Base-by-base conservation (phyloP, 2,797 vertebrate species). In the Yasuhikotakia modesta region DNA sequence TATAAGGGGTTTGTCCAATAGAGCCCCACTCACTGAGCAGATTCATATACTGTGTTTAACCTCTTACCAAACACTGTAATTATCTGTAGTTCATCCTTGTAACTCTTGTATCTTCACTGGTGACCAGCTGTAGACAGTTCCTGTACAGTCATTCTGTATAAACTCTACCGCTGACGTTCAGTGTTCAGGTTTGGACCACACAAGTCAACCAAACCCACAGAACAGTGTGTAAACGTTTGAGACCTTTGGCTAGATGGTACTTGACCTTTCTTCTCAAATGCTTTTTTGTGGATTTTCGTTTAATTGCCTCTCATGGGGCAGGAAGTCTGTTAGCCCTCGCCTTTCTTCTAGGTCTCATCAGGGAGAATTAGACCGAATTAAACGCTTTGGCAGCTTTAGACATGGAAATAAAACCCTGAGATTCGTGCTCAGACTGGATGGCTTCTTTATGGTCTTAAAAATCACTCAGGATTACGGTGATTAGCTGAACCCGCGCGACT, bases 301-400 rank as follows among this genome's bases (percentile, higher is more conserved):
- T 79, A 73, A 82, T 82, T 79, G 24, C 68, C 68, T 79, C 81
- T 82, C 71, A 2, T 72, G 63, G 22, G 78, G 32, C 43, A 58
- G 3, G 52, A 70, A 1, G 30, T 53, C 66, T 50, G 58, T 22
- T n/a, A 53, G 66, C 19, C 50, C n/a, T 27, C 30, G 71, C 57
- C 58, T 57, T 53, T 43, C 74, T 67, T 46, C 57, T 19, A 52
- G 14, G 57, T 66, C 72, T 79, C 69, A 71, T 79, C 69, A 77
- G 63, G 64, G 69, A 71, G 76, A 71, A 46, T 78, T 78, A 78
- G 58, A 52, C 48, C 4, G 21, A 24, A 70, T 78, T 78, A 61
- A 69, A 78, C 57, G 70, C 27, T 70, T 70, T 64, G 57, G 21
- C 67, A 78, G 67, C 46, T 64, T 70, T 53, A 65, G 68, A 71